Base-by-base conservation (phyloP, 2,888 invertebrate genomes). In the Erebia ligea region DNA sequence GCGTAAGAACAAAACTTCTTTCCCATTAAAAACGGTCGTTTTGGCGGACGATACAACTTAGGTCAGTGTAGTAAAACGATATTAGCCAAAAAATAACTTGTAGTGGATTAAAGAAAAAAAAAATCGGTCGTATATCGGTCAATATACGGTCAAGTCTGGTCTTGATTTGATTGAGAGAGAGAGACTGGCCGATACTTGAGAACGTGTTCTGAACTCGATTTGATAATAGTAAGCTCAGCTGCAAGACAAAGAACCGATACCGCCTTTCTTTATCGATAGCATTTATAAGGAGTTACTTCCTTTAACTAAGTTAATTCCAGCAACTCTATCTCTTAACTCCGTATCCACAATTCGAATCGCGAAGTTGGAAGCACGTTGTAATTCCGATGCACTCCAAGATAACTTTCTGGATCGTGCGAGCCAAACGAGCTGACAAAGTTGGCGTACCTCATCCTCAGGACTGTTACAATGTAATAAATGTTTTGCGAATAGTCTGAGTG, bases 361-460 rank as follows among this genome's bases (percentile, higher is more conserved):
- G 78, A 89, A 89, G 85, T 89, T 89, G 80, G 82, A 79, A 84
- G 85, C 82, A 87, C 86, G 87, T 86, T 87, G 89, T 89, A 91
- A 89, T 89, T 86, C 84, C 87, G 84, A 90, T 91, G 91, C 90
- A 90, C 90, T 91, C 81, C 80, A 80, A 86, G 88, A 89, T 89
- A 90, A 90, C 88, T 91, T 87, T 84, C 82, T 77, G 80, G 87
- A 86, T 89, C 84, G 87, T 82, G 84, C 78, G 82, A 80, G 83
- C 86, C 84, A 86, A 89, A 88, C 87, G 89, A 89, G 84, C 88
- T 88, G 88, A 88, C 89, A 85, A 89, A 90, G 86, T 91, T 89
- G 80, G 79, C 79, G 77, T 73, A 79, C 78, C 77, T 76, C 76
- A 80, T 80, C 79, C 76, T 77, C 75, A 67, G 68, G 66, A 77